Evolutionary conservation across 2,113 vertebrate genomes (phyloP), one percentile per base, ranked within the genome.

Genomic region (Rhea pennata): DNA sequence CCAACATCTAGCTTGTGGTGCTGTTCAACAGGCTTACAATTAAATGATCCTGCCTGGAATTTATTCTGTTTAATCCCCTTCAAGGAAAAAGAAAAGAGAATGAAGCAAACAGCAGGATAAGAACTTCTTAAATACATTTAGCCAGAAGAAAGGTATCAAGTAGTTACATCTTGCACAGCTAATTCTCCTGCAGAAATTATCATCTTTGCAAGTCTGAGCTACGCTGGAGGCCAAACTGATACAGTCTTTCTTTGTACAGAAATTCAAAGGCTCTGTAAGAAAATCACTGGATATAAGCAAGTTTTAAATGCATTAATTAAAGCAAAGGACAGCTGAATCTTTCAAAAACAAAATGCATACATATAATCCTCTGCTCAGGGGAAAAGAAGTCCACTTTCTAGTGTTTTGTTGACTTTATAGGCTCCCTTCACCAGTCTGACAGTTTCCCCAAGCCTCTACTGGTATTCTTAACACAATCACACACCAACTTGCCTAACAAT

Each of bases 391-490:
- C 12, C 2, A 1, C 20, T 83, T 78, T 39, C 50, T 53, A 4
- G 8, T 15, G 13, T 54, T 66, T 58, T 22, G 21, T 3, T 90
- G 40, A 51, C 27, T 71, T 87, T 19, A 33, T 29, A 67, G 4
- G 50, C 36, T 67, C 27, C 64, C 39, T 58, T 72, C 33, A 33
- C 24, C 50, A 50, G 31, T 8, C 48, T 33, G 44, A 46, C 11
- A n/a, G 29, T 22, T 21, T 13, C 26, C 46, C 39, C 1, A 0
- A 15, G 27, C 6, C 1, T 23, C 66, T 2, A 1, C 7, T 46
- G 44, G 44, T 39, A 64, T 48, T 4, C 20, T 24, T 26, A 42
- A 40, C 42, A 36, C 44, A 46, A 46, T 42, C 64, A 65, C 10
- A 6, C 33, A 88, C 76, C 42, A 54, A 10, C 26, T 10, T 27